phyloP scores from a whole-genome alignment of 2,113 vertebrate genomes.

The Neogale vison region DNA sequence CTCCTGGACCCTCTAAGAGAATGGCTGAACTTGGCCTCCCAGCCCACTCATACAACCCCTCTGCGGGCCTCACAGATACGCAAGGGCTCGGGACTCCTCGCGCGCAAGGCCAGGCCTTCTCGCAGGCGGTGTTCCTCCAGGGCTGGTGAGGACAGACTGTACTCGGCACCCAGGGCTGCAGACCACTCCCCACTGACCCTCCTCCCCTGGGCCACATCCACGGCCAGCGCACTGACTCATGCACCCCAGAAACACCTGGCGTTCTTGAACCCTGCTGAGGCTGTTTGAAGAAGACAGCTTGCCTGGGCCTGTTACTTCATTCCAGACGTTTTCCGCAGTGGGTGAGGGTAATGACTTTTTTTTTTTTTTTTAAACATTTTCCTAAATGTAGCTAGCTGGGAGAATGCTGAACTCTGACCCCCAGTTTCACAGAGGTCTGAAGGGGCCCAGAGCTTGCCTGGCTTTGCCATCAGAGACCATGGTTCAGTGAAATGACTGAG shows the following conservation, averaged over 20 bases:
- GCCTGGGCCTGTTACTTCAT: background rate
- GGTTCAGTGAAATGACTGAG: background rate
- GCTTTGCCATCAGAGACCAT: background rate
- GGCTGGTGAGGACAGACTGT: background rate
- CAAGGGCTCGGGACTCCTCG: background rate
- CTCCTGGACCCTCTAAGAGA: background rate
- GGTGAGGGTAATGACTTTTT: background rate
- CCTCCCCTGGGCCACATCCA: slow-evolving; percentile 56
- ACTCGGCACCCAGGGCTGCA: background rate
- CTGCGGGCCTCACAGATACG: background rate
- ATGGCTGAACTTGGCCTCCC: background rate
- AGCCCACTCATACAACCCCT: background rate
- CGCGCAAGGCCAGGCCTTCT: background rate
- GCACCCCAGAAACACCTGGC: slow-evolving; percentile 64
- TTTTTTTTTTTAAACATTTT: background rate
- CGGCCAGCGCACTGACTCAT: slow-evolving; percentile 62
- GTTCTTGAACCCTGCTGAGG: slow-evolving; percentile 66
- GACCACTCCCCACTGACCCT: slow-evolving; percentile 60
- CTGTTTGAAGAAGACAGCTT: slow-evolving; percentile 47
- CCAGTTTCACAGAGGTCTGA: background rate
- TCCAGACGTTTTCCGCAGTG: background rate
- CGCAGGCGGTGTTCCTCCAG: background rate
- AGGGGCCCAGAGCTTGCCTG: background rate
- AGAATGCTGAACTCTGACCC: background rate
- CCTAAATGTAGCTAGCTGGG: background rate